Evolutionary conservation across 1,140 invertebrate genomes (phyloP).

Genomic region (Zaprionus ornatus): DNA sequence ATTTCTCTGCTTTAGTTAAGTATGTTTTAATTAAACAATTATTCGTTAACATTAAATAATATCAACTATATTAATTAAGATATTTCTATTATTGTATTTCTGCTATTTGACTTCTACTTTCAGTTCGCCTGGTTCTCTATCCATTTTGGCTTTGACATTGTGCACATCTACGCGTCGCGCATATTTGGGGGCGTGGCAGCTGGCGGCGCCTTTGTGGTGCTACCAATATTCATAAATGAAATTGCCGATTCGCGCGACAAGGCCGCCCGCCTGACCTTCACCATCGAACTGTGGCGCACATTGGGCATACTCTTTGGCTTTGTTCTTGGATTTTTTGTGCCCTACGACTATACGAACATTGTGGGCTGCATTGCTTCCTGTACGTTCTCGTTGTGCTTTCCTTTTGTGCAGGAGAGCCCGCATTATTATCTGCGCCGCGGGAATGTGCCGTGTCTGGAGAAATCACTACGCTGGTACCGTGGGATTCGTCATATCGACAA

Average conservation of each 20-base stretch:
- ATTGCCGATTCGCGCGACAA: slow-evolving; percentile 80
- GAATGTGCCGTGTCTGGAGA: slow-evolving; percentile 84
- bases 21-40: too few relatives aligned
- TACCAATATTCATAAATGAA: slow-evolving; percentile 85
- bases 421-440: slow-evolving; percentile 86
- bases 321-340: slow-evolving; percentile 53
- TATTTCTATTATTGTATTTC: neutral
- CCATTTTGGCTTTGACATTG: slow-evolving; percentile 71
- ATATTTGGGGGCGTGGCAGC: slow-evolving; percentile 84
- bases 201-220: slow-evolving; percentile 84
- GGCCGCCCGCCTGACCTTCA: slow-evolving; percentile 57
- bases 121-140: slow-evolving; percentile 74
- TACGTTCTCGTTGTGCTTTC: slow-evolving; percentile 85
- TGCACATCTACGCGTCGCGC: slow-evolving; percentile 82
- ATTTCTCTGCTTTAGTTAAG: too few relatives aligned
- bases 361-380: slow-evolving; percentile 85
- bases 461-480: slow-evolving; percentile 85
- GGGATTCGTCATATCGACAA: slow-evolving; percentile 73
- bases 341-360: slow-evolving; percentile 57
- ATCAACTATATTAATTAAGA: neutral
- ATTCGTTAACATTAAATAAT: neutral
- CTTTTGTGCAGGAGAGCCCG: slow-evolving; percentile 87
- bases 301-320: slow-evolving; percentile 67
- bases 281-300: slow-evolving; percentile 72
- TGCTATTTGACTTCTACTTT: neutral